These are phyloP conservation scores for Bombus affinis DNA, from an alignment of 1,140 invertebrate genomes.

Conservation along the genomic window DNA sequence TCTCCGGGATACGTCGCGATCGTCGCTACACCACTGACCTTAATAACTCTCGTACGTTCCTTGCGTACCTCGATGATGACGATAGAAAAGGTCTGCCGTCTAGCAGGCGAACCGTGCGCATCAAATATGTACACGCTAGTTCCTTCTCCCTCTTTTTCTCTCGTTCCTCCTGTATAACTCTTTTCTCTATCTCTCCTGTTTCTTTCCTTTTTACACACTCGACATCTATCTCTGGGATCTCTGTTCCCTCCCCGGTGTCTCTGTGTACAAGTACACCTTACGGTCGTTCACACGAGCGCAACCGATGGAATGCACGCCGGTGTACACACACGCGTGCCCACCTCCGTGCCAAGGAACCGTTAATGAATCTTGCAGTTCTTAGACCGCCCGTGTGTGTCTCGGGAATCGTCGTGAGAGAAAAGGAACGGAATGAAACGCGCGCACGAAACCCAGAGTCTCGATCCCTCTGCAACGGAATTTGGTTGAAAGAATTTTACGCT, in stretches of 20 bases:
- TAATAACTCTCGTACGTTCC: constrained; percentile 75
- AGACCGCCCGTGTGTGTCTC: constrained; percentile 54
- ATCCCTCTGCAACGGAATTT: constrained; percentile 24
- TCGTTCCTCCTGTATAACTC: constrained; percentile 13
- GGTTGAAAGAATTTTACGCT: constrained; percentile 7
- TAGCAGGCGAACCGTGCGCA: constrained; percentile 71
- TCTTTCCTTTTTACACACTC: constrained; percentile 45
- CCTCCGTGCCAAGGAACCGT: constrained; percentile 76
- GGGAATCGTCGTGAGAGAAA: constrained; percentile 19
- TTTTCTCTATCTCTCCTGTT: constrained; percentile 9
- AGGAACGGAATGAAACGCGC: constrained; percentile 30
- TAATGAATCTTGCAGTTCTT: constrained; percentile 78
- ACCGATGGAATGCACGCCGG: constrained; percentile 55
- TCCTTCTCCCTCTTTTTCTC: not conserved
- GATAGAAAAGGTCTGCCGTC: constrained; percentile 75
- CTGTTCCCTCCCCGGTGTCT: constrained; percentile 9
- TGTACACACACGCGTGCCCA: constrained; percentile 61
- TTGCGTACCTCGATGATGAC: constrained; percentile 75
- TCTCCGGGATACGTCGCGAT: constrained; percentile 11
- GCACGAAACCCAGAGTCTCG: constrained; percentile 16
- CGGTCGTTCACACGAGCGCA: constrained; percentile 65
- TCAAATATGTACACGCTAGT: constrained; percentile 62
- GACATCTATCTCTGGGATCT: constrained; percentile 51
- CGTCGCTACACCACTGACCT: constrained; percentile 76
- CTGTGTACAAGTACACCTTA: constrained; percentile 55